Base-by-base conservation (phyloP, 1,140 invertebrate genomes). In the Trichonephila clavata region DNA sequence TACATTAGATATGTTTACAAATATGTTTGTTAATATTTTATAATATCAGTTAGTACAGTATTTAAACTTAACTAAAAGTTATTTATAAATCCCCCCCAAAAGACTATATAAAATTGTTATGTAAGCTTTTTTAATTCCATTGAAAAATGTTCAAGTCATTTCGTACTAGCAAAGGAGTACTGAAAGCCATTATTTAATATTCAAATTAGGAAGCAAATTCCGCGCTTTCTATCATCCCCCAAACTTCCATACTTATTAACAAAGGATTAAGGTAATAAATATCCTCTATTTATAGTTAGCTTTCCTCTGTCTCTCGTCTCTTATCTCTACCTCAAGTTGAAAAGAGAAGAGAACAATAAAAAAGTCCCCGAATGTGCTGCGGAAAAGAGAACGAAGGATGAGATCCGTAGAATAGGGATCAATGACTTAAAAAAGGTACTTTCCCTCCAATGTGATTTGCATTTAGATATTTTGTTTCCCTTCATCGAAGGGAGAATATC, bases 401-500 rank as follows among this genome's bases (percentile, higher is more conserved):
- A 77, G 27, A 77, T 20, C 71, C 27, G 0, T 16, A 77, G 71
- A 77, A 77, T 77, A 39, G 27, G 71, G 71, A 77, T 77, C 71
- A 77, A 77, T 77, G 71, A 77, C 71, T 77, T 77, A 77, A 39
- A 77, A 77, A 77, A 77, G 71, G 71, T 32, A 77, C 71, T 77
- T 77, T 77, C 18, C 71, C 32, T 18, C 71, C 71, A 77, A 77
- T 77, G 71, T 77, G 24, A 77, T 77, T 77, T 77, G 27, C 71
- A 77, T 77, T 77, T 77, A 77, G 71, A 77, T 77, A 77, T 77
- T 77, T 77, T 77, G 71, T 77, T 77, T 77, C 71, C 27, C 71
- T 27, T 77, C 71, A 77, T 77, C 71, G 71, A 50, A 50, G 27
- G 16, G 27, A 20, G 71, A 77, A 77, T 77, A 39, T 77, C 27